phyloP scores from a whole-genome alignment of 35 echinoderm and acorn worm species.

The Nesometra sesokonis region DNA sequence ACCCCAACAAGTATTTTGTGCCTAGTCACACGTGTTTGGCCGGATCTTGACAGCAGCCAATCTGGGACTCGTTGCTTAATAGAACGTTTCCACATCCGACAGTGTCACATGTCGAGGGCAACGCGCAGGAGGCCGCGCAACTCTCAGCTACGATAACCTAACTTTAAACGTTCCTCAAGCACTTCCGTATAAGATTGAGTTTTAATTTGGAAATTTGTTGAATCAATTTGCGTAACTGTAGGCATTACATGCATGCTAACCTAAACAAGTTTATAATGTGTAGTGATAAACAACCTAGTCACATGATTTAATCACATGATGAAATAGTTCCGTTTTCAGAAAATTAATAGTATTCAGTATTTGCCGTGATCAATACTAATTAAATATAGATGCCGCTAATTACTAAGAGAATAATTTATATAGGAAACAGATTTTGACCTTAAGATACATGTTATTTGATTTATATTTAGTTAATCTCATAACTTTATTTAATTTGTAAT shows the following conservation, averaged over 20 bases:
- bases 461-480: no score
- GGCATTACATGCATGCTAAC: not conserved
- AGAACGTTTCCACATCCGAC: not conserved
- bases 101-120: not conserved
- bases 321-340: not conserved
- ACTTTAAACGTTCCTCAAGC: not conserved
- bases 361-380: not conserved
- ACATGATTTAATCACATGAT: not conserved
- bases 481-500: no score
- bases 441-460: no score
- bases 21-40: not conserved
- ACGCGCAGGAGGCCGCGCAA: not conserved
- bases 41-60: not conserved
- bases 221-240: not conserved
- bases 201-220: not conserved
- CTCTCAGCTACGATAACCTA: not conserved
- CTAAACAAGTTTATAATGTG: not conserved
- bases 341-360: not conserved
- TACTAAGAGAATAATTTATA: no score
- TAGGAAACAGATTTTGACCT: no score
- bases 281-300: not conserved
- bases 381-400: not conserved
- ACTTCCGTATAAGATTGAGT: not conserved
- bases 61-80: not conserved
- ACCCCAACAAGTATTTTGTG: not conserved